Base-by-base conservation (phyloP, 35 echinoderm and acorn worm genomes). In the Acanthaster planci region DNA sequence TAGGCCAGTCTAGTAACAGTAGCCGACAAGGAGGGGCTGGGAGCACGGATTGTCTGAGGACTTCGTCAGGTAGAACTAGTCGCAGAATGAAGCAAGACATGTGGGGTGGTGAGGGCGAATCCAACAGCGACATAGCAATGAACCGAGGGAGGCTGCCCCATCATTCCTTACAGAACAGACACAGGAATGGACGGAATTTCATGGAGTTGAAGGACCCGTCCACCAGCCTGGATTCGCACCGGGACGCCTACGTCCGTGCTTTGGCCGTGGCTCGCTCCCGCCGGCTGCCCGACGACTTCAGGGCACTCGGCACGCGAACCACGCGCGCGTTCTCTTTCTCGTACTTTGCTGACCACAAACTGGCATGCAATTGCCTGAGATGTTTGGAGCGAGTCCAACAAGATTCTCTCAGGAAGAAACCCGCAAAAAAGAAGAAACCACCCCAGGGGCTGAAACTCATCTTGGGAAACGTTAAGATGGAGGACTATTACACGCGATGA, bases 301-400 rank as follows among this genome's bases (percentile, higher is more conserved):
- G n/a, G 8, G 75, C 55, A 21, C 76, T 85, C 5, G 59, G 52
- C 35, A 51, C 75, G 15, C 44, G 89, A 18, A 59, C 55, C 5
- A 90, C 81, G 6, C 60, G 82, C 22, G 23, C 89, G n/a, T 90
- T 76, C 31, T 85, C 89, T 21, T 90, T 85, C 56, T 90, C 89
- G 18, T 90, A 90, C 72, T 90, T 90, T 40, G 36, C 81, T 14
- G 51, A 78, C 0, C 81, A 90, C 23, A 35, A 39, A 7, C 17
- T 67, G 16, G 79, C 82, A 5, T 90, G 89, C n/a, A 78, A 56
- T 29, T 87, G 85, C 50, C 22, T 34, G 30, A 42, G 77, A 16
- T 87, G 85, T 19, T 35, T 83, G 39, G 21, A 72, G 29, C 72
- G 42, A 40, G 40, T 35, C 0, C 26, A 39, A 22, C 27, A 23